Evolutionary conservation across 2,113 vertebrate species (phyloP).

Genomic region (Crotalus tigris): DNA sequence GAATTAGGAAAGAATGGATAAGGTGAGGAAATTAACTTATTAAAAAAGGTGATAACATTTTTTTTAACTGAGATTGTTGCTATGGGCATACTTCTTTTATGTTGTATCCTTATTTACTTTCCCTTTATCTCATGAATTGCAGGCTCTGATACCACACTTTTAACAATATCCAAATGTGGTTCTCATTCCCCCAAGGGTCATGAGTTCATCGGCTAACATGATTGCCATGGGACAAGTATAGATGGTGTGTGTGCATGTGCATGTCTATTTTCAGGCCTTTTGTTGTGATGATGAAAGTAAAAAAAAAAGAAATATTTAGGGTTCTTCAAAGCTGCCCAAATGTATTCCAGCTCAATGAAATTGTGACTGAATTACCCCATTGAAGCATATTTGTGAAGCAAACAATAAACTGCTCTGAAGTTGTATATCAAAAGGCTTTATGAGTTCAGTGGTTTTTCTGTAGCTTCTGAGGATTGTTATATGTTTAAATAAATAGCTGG

Average conservation of each 20-base stretch:
- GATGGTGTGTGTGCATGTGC: fast-evolving
- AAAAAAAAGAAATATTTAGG: not conserved
- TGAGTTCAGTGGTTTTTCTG: not conserved
- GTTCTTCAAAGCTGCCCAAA: not conserved
- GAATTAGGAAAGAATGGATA: not conserved
- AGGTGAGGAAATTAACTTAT: not conserved
- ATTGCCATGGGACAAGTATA: not conserved
- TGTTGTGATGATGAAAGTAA: not conserved
- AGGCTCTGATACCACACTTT: not conserved
- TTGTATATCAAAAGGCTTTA: not conserved
- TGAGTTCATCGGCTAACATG: not conserved
- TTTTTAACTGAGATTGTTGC: not conserved
- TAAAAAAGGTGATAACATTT: not conserved
- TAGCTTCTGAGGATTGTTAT: not conserved
- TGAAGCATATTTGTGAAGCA: not conserved
- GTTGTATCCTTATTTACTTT: not conserved
- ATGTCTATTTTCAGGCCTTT: not conserved
- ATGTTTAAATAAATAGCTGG: not conserved
- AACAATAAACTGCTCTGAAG: not conserved
- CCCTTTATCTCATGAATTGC: not conserved
- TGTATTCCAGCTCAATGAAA: not conserved
- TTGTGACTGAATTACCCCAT: not conserved
- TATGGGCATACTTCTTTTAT: not conserved
- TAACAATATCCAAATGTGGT: not conserved
- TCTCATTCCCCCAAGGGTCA: not conserved